Conservation (phyloP, 2,888 invertebrate genomes). For the Palloptera scutellata region DNA sequence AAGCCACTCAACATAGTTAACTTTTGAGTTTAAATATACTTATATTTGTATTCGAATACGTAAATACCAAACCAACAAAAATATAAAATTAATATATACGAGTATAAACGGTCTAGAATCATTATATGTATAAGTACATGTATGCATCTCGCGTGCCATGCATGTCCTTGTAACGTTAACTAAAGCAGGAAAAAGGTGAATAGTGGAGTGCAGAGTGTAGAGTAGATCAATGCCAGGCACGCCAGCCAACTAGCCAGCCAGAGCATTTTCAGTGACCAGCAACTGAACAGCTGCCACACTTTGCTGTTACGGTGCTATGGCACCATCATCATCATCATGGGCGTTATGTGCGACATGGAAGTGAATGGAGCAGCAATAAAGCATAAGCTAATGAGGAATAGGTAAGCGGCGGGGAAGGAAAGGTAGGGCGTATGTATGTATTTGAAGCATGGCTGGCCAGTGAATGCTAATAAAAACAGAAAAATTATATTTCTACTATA, state of each 20-base stretch:
- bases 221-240: too few species aligned
- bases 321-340: not conserved
- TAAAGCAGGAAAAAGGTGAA: not conserved
- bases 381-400: too few species aligned
- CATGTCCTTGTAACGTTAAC: constrained; percentile 27
- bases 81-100: not conserved
- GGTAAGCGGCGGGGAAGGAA: too few species aligned
- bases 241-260: too few species aligned
- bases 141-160: constrained; percentile 27
- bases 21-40: not conserved
- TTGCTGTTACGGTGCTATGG: not conserved
- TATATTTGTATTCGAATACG: too few species aligned
- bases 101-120: not conserved
- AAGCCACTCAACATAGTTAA: constrained; percentile 26
- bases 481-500: too few species aligned
- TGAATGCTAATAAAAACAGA: too few species aligned
- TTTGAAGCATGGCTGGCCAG: too few species aligned
- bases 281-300: not conserved
- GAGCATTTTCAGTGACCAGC: too few species aligned
- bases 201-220: not conserved
- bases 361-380: too few species aligned
- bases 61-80: not conserved
- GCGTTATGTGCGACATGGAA: not conserved
- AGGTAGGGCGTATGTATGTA: too few species aligned
- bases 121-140: not conserved